Evolutionary conservation across 2,113 vertebrate species (phyloP), one percentile per base, ranked within the genome.

Genomic region (Bubo scandiacus): DNA sequence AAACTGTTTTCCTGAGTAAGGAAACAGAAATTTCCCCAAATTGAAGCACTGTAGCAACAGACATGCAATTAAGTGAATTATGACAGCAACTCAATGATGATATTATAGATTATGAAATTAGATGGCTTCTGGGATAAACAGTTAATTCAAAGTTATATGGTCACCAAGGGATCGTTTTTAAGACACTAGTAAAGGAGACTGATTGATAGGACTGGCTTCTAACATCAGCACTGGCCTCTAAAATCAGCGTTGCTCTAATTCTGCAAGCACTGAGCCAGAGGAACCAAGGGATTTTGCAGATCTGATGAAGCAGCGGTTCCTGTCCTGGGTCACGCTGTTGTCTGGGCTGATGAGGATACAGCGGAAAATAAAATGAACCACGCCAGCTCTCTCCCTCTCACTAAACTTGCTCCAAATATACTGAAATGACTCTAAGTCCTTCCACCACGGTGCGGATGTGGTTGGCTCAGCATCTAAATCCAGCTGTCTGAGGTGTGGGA

Each of bases 1-100:
- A 94, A 97, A 96, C 88, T 77, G 68, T 95, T 93, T 96, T 94
- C 81, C 40, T 54, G 62, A 84, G 73, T 91, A 87, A 81, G 73
- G 81, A 95, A 96, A 97, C 61, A 94, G 70, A 94, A 96, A 92
- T 91, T 97, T 91, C 54, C 81, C 67, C 70, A 91, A 90, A 94
- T 45, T 94, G 92, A 95, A 77, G 23, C 74, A 40, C 58, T 87
- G 84, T 32, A 91, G 89, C 81, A 94, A 58, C 66, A 91, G 74
- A 92, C 66, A 86, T 42, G 73, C 86, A 94, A 89, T 94, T 95
- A 91, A 92, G 32, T 42, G 42, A 94, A 90, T 94, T 79, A 91
- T 85, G 88, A 90, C 70, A 90, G 78, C 81, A 91, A 82, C 42
- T 86, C 74, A 77, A 10, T 1, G 21, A 66, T 62, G 49, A 58